Evolutionary conservation across 2,797 vertebrate genomes (phyloP).

Genomic region (Pipistrellus pygmaeus): DNA sequence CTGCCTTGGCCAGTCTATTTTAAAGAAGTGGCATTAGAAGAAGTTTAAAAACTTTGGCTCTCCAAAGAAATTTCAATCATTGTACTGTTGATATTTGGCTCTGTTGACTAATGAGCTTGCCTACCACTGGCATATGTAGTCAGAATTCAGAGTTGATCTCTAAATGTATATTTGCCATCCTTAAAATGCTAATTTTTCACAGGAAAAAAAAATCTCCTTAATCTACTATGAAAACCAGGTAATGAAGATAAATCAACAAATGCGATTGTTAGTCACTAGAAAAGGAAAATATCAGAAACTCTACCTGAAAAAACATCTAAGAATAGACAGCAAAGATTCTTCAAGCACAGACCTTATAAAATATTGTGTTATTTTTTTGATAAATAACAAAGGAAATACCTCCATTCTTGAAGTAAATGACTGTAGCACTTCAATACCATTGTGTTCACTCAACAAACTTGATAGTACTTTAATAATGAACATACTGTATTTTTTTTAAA

Average conservation of each 20-base stretch:
- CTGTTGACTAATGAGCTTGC: too few relatives aligned
- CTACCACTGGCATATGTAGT: not conserved
- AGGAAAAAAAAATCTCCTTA: not conserved
- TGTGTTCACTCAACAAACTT: not conserved
- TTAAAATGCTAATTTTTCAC: slow-evolving; percentile 33
- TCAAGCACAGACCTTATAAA: not conserved
- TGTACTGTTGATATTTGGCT: too few relatives aligned
- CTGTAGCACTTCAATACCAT: not conserved
- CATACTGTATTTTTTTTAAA: not conserved
- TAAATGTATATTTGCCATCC: slow-evolving; percentile 38
- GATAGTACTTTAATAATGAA: not conserved
- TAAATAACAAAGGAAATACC: not conserved
- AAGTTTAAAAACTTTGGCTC: too few relatives aligned
- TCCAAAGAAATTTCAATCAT: too few relatives aligned
- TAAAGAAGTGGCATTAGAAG: too few relatives aligned
- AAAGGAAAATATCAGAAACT: slow-evolving; percentile 30
- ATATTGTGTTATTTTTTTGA: not conserved
- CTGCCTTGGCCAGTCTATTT: too few relatives aligned
- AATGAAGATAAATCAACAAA: slow-evolving; percentile 33
- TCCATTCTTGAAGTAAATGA: not conserved
- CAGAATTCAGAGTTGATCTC: slow-evolving; percentile 47
- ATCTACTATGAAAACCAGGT: not conserved
- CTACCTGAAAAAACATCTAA: not conserved
- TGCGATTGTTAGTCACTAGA: not conserved
- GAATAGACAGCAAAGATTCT: not conserved